These are phyloP conservation scores for Dendroctonus valens DNA, from an alignment of 1,140 invertebrate genomes.

Conservation along the genomic window DNA sequence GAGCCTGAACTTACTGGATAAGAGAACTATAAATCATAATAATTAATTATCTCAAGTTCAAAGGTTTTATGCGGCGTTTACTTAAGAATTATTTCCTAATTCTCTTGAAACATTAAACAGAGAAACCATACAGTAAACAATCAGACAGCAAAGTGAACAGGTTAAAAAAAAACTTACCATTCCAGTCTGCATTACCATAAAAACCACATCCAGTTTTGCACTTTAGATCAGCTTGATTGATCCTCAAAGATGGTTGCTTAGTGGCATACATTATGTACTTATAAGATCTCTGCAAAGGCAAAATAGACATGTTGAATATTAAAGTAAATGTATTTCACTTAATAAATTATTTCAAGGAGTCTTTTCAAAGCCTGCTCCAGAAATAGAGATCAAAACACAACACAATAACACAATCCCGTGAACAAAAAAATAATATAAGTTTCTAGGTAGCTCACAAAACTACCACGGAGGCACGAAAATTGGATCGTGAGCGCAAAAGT, in stretches of 20 bases:
- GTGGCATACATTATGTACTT: slow-evolving; percentile 64
- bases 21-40: too few species aligned
- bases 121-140: not conserved
- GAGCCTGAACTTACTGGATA: too few species aligned
- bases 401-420: not conserved
- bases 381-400: too few species aligned
- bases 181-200: slow-evolving; percentile 96
- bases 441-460: slow-evolving; percentile 9
- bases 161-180: slow-evolving; percentile 53
- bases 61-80: too few species aligned
- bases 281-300: slow-evolving; percentile 48
- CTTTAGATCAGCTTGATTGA: slow-evolving; percentile 82
- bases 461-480: slow-evolving; percentile 46
- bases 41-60: too few species aligned
- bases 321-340: slow-evolving; percentile 5
- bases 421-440: not conserved
- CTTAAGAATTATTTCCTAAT: not conserved
- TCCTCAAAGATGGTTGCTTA: slow-evolving; percentile 71
- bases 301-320: slow-evolving; percentile 42
- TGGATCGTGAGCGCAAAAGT: slow-evolving; percentile 44
- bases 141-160: too few species aligned
- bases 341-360: not conserved
- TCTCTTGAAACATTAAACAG: not conserved
- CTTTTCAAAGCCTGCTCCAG: too few species aligned
- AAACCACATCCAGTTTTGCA: slow-evolving; percentile 96